A percentile compares a stretch with the other conserved stretches of the same genome.
phyloP scores from a whole-genome alignment of 2,113 vertebrate genomes.

The Podocnemis expansa region DNA sequence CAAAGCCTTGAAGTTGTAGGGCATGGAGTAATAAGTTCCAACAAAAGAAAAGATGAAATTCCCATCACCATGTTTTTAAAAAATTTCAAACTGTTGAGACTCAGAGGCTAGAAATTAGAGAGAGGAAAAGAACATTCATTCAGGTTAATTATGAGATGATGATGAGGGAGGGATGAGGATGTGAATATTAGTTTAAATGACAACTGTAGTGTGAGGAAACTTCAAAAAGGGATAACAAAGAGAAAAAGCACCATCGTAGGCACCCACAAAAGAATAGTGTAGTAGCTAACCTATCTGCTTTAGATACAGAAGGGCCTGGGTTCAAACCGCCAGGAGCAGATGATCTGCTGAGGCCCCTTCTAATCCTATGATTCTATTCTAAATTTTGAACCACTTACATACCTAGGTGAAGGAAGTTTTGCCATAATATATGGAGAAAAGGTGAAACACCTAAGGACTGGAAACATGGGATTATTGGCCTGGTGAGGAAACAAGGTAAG shows the following conservation, averaged over 20 bases:
- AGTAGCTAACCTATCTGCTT: too few species aligned
- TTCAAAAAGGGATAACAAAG: neutral
- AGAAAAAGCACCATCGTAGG: neutral
- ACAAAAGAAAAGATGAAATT: neutral
- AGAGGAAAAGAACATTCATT: neutral
- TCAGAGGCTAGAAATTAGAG: neutral
- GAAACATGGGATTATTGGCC: neutral
- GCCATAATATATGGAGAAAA: neutral
- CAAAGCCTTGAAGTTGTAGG: neutral
- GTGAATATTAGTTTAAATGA: neutral
- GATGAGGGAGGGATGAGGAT: neutral
- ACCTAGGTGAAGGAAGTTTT: neutral
- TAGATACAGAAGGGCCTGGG: too few species aligned
- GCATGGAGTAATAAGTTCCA: neutral
- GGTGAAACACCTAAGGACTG: neutral
- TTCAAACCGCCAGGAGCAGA: too few species aligned
- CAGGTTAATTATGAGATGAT: neutral
- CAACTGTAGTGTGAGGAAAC: neutral
- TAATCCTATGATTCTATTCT: too few species aligned
- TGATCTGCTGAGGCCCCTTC: too few species aligned
- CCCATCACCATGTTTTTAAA: neutral
- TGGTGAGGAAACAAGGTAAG: neutral
- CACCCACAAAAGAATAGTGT: neutral
- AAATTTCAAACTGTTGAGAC: neutral
- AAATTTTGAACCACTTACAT: neutral